These are phyloP conservation scores for Phalanger gymnotis DNA, from an alignment of 2,797 vertebrate genomes.

Conservation along the genomic window DNA sequence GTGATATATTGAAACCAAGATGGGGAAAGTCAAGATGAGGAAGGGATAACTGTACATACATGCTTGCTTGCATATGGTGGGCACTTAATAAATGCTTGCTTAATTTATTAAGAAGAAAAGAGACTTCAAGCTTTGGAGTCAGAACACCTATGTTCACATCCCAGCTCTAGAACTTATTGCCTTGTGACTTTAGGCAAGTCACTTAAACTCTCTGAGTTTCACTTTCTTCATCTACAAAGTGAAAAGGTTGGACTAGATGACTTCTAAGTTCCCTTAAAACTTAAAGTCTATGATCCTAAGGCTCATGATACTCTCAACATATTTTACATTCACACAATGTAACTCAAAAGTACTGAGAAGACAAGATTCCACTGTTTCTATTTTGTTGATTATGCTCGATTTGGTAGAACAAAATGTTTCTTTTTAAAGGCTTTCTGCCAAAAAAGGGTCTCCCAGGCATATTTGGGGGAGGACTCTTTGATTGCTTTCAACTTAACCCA, in stretches of 20 bases:
- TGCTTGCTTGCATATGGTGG: not conserved
- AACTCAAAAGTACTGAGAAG: not conserved
- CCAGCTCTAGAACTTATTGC: not conserved
- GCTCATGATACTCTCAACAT: not conserved
- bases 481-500: not conserved
- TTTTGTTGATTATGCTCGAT: not conserved
- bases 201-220: not conserved
- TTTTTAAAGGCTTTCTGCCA: not conserved
- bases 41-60: not conserved
- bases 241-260: not conserved
- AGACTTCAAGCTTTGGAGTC: not conserved
- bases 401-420: not conserved
- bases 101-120: not conserved
- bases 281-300: not conserved
- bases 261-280: not conserved
- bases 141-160: not conserved
- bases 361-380: not conserved
- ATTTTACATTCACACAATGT: not conserved
- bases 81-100: not conserved
- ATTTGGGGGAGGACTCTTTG: not conserved
- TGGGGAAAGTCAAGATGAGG: not conserved
- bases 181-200: not conserved
- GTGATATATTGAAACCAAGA: not conserved
- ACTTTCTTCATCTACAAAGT: not conserved
- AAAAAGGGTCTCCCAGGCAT: not conserved